Percentiles rank a stretch among this genome's conserved stretches.
phyloP scores from a whole-genome alignment of 2,113 vertebrate species.

The Eublepharis macularius region DNA sequence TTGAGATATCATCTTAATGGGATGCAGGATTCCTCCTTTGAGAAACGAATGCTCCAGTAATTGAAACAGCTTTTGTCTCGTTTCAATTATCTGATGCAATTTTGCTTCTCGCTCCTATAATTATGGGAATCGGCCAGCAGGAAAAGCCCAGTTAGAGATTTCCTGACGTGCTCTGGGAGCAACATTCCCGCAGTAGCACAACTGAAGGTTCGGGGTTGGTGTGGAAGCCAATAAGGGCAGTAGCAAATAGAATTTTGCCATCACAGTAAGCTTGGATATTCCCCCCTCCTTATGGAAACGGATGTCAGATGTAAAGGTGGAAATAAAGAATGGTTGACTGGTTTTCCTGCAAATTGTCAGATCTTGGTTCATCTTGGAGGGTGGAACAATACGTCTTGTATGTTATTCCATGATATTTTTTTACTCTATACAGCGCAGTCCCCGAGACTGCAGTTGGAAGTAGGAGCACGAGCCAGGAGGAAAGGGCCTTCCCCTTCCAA shows the following conservation, averaged over 20 bases:
- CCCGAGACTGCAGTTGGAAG: too few species aligned
- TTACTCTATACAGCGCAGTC: too few species aligned
- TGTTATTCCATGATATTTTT: too few species aligned
- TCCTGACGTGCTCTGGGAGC: constrained; percentile 38
- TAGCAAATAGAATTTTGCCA: constrained; percentile 12
- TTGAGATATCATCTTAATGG: constrained; percentile 13
- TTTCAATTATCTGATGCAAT: constrained; percentile 68
- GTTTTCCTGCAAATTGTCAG: not conserved
- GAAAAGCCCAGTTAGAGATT: constrained; percentile 60
- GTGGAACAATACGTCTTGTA: too few species aligned
- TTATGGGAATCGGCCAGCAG: constrained; percentile 60
- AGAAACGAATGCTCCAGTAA: constrained; percentile 59
- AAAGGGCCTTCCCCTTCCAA: too few species aligned
- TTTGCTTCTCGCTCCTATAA: constrained; percentile 56
- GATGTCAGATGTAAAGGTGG: constrained; percentile 14
- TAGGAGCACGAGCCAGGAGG: too few species aligned
- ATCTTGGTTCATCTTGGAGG: not conserved
- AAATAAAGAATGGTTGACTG: not conserved
- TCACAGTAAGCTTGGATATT: not conserved
- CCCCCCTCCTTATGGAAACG: not conserved
- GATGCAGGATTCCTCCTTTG: constrained; percentile 35
- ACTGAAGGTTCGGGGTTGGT: constrained; percentile 34
- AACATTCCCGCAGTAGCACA: constrained; percentile 48
- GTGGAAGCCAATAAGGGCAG: constrained; percentile 32
- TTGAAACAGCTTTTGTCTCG: constrained; percentile 58